phyloP scores from a whole-genome alignment of 64 coral and sea anemone genomes.

The Pocillopora verrucosa region DNA sequence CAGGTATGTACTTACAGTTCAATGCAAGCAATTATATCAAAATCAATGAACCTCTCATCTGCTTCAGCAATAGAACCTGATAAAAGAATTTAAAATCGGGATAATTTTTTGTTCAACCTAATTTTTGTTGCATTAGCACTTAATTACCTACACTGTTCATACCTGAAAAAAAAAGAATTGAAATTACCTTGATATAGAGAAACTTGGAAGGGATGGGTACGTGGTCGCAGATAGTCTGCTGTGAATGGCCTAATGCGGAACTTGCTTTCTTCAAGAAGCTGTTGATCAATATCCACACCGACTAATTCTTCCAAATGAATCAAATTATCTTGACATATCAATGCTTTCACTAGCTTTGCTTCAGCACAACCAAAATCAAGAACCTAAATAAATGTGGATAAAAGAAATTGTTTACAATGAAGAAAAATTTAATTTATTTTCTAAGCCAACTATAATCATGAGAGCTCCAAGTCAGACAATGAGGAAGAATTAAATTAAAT shows the following conservation, averaged over 20 bases:
- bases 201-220: constrained; percentile 78
- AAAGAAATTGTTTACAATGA: background rate
- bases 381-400: constrained; percentile 44
- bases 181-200: constrained; percentile 86
- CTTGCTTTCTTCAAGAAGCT: constrained; percentile 70
- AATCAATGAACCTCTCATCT: constrained; percentile 85
- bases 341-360: constrained; percentile 76
- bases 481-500: too few relatives aligned
- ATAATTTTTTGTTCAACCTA: too few relatives aligned
- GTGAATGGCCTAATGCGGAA: constrained; percentile 62
- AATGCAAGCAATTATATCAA: constrained; percentile 97
- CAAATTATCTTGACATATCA: constrained; percentile 66
- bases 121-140: too few relatives aligned
- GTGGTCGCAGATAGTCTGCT: constrained; percentile 76
- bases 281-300: constrained; percentile 84
- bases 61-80: constrained; percentile 90
- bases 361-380: constrained; percentile 97
- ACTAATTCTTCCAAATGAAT: constrained; percentile 68
- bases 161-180: background rate
- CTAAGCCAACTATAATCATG: too few relatives aligned
- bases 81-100: background rate
- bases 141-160: background rate
- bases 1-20: constrained; percentile 79
- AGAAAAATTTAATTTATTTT: background rate
- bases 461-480: too few relatives aligned